A percentile compares a stretch with the other conserved stretches of the same genome.
These are phyloP conservation scores for Xiphias gladius DNA, from an alignment of 2,113 vertebrate genomes.

Conservation along the genomic window DNA sequence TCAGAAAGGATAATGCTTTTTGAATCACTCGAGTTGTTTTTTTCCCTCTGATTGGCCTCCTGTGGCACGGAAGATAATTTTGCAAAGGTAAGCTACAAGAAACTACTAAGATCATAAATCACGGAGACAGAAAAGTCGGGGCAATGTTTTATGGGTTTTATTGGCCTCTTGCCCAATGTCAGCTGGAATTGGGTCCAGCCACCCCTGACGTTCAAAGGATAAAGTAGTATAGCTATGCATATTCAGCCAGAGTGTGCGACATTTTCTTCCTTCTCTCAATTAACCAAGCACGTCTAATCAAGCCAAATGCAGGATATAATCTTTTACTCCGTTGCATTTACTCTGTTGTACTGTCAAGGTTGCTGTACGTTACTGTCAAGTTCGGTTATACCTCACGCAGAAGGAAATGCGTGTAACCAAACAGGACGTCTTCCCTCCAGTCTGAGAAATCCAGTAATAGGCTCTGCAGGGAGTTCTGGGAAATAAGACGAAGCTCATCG, in stretches of 20 bases:
- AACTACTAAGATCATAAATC: constrained; percentile 6
- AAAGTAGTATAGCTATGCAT: no score
- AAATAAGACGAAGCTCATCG: constrained; percentile 97
- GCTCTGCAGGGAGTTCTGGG: constrained; percentile 97
- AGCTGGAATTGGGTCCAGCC: no score
- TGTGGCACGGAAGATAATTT: neutral
- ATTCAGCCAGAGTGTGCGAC: no score
- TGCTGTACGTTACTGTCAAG: neutral
- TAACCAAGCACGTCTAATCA: no score
- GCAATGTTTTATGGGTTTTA: neutral
- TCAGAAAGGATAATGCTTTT: neutral
- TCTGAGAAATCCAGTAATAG: constrained; percentile 96
- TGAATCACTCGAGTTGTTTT: neutral
- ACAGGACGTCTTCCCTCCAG: constrained; percentile 97
- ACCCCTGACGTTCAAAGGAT: no score
- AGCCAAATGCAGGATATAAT: neutral
- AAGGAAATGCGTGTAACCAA: constrained; percentile 97
- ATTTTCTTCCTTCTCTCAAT: no score
- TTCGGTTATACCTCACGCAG: constrained; percentile 86
- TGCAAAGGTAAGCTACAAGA: neutral
- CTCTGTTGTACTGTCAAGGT: neutral
- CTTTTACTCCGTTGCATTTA: no score
- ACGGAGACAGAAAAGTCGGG: neutral
- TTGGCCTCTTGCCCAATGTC: no score
- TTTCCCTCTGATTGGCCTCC: neutral